Conservation (phyloP, 2,888 invertebrate species). For the Ennomos erosarius region DNA sequence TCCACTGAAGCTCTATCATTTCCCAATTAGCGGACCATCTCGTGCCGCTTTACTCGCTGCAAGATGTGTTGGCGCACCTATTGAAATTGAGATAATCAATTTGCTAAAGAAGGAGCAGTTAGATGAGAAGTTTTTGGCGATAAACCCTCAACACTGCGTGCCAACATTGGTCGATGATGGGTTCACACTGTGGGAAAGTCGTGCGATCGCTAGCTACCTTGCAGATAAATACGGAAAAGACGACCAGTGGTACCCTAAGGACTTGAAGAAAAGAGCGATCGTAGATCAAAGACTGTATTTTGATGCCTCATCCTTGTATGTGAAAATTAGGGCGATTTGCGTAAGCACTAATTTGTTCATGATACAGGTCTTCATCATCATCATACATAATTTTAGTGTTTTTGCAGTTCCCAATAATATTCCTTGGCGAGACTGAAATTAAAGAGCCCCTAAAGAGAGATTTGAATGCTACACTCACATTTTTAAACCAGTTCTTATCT, state of each 20-base stretch:
- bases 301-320: constrained; percentile 86
- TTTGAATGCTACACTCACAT: constrained; percentile 85
- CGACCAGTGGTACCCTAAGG: constrained; percentile 86
- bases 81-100: constrained; percentile 79
- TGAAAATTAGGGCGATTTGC: constrained; percentile 86
- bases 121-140: constrained; percentile 82
- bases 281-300: constrained; percentile 87
- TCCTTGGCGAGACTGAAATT: constrained; percentile 84
- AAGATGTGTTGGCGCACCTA: constrained; percentile 82
- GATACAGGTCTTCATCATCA: background rate
- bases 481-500: constrained; percentile 85
- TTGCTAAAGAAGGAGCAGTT: constrained; percentile 86
- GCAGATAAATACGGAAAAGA: constrained; percentile 86
- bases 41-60: constrained; percentile 86
- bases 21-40: constrained; percentile 86
- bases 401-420: constrained; percentile 86
- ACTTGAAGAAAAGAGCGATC: constrained; percentile 81
- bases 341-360: constrained; percentile 65
- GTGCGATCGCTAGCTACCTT: constrained; percentile 87
- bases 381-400: background rate
- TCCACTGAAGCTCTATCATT: constrained; percentile 83
- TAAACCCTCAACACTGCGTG: constrained; percentile 88
- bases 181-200: constrained; percentile 88
- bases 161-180: constrained; percentile 89
- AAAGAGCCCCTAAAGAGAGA: constrained; percentile 80